These are phyloP conservation scores for Cydia pomonella DNA, from an alignment of 1,140 invertebrate species.

Conservation along the genomic window DNA sequence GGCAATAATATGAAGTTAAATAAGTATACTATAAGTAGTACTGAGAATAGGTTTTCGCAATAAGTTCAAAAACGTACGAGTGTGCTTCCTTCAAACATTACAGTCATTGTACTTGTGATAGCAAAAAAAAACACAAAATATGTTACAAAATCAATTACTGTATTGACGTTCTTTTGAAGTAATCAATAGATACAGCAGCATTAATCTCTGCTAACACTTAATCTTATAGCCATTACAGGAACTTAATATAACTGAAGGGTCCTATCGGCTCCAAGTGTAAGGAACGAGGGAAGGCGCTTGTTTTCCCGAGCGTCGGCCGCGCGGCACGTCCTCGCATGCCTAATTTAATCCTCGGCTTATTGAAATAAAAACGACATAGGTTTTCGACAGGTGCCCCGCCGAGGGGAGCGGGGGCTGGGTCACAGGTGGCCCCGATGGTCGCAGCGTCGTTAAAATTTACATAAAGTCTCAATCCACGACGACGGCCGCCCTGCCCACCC, in stretches of 20 bases:
- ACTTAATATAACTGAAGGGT: slow-evolving; percentile 13
- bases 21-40: too few species aligned
- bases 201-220: background rate
- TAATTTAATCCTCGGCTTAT: slow-evolving; percentile 78
- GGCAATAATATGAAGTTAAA: too few species aligned
- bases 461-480: slow-evolving; percentile 79
- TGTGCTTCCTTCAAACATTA: too few species aligned
- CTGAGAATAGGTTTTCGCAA: too few species aligned
- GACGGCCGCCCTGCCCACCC: slow-evolving; percentile 69
- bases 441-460: slow-evolving; percentile 80
- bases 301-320: slow-evolving; percentile 44
- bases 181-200: background rate
- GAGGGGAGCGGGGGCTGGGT: slow-evolving; percentile 51
- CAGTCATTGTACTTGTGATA: too few species aligned
- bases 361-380: slow-evolving; percentile 80
- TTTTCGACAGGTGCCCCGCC: slow-evolving; percentile 75
- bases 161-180: background rate
- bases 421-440: slow-evolving; percentile 78
- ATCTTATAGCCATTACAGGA: background rate
- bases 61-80: too few species aligned
- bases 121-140: too few species aligned
- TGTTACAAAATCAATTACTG: background rate
- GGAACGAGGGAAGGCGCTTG: slow-evolving; percentile 47
- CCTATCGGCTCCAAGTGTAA: slow-evolving; percentile 2
- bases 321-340: slow-evolving; percentile 64